phyloP scores from a whole-genome alignment of 2,113 vertebrate species.

The Forbesichthys papilliferus region DNA sequence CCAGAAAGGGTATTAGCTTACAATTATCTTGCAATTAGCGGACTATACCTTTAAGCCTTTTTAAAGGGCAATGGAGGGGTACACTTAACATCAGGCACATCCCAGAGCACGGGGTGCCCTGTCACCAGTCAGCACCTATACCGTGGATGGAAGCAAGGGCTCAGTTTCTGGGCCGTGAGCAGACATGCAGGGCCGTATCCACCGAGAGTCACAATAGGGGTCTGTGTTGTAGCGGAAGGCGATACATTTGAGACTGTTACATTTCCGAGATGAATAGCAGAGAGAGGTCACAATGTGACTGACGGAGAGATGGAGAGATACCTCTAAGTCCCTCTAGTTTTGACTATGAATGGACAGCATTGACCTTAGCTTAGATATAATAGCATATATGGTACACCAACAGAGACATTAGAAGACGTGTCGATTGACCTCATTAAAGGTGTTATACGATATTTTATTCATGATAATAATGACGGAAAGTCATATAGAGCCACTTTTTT shows the following conservation, averaged over 20 bases:
- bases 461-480: too few relatives aligned
- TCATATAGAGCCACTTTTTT: too few relatives aligned
- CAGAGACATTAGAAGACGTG: too few relatives aligned
- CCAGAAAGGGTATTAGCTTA: too few relatives aligned
- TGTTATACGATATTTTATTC: too few relatives aligned
- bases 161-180: conserved; percentile 49
- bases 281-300: conserved; percentile 10
- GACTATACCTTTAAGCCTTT: too few relatives aligned
- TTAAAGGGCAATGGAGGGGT: not conserved
- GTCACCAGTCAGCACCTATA: conserved; percentile 28
- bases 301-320: not conserved
- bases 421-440: too few relatives aligned
- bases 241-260: conserved; percentile 26
- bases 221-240: conserved; percentile 44
- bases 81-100: conserved; percentile 25
- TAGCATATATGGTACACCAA: too few relatives aligned
- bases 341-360: not conserved
- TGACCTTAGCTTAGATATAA: not conserved
- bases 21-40: too few relatives aligned
- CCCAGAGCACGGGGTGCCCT: not conserved
- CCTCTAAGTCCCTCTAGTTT: not conserved
- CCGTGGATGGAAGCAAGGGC: conserved; percentile 30
- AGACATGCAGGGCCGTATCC: conserved; percentile 45
- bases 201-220: conserved; percentile 44
- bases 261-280: conserved; percentile 35